Evolutionary conservation across 92 coral and sea anemone genomes (phyloP).

Genomic region (Pocillopora grandis): DNA sequence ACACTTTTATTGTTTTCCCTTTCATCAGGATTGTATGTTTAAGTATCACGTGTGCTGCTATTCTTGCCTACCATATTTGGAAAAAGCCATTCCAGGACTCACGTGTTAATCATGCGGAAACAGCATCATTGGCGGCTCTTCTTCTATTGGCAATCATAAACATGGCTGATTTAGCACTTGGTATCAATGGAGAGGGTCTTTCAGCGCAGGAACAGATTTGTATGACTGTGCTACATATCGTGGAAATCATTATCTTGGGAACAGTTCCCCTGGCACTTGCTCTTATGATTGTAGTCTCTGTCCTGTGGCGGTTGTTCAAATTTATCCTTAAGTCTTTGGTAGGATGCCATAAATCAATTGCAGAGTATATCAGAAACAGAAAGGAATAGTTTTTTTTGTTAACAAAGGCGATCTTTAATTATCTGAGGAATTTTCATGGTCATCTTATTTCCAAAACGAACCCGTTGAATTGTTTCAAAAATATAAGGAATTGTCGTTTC

Average conservation of each 20-base stretch:
- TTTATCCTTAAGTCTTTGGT: neutral
- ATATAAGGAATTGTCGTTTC: too few species aligned
- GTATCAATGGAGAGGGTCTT: conserved; percentile 7
- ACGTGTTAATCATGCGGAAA: conserved; percentile 32
- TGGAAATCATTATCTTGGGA: conserved; percentile 17
- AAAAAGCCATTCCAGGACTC: conserved; percentile 34
- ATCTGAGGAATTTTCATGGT: too few species aligned
- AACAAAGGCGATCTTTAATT: too few species aligned
- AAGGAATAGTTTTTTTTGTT: too few species aligned
- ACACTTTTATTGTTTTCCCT: conserved; percentile 39
- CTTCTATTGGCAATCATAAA: conserved; percentile 48
- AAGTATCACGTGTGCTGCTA: conserved; percentile 32
- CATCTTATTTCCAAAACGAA: too few species aligned
- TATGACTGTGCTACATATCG: conserved; percentile 4
- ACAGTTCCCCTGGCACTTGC: conserved; percentile 2
- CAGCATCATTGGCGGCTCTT: conserved; percentile 40
- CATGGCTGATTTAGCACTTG: conserved; percentile 24
- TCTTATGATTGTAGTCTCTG: conserved; percentile 1
- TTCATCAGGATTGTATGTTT: conserved; percentile 23
- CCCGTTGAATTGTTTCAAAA: too few species aligned
- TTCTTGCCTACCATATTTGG: conserved; percentile 33
- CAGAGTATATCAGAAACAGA: too few species aligned
- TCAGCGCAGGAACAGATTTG: conserved; percentile 23
- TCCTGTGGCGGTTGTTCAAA: conserved; percentile 15
- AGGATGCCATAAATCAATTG: too few species aligned